Conservation (phyloP, 1,140 invertebrate species). For the Leptinotarsa texana region DNA sequence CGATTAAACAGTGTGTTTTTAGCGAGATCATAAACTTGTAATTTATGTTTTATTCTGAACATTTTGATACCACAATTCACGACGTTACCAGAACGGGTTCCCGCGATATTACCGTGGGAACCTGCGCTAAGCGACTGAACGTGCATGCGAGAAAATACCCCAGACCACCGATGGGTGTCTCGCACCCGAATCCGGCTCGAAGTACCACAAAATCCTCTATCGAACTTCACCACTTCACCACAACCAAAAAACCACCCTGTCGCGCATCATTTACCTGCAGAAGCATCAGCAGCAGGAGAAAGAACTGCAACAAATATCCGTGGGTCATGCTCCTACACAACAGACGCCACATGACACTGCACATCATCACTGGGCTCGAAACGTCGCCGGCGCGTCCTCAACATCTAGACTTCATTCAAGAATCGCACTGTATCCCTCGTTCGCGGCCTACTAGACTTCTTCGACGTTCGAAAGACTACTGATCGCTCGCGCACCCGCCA, state of each 20-base stretch:
- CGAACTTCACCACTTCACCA: background rate
- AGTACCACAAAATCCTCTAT: background rate
- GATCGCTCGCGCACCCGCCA: constrained; percentile 49
- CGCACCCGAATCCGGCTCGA: background rate
- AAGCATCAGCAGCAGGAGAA: constrained; percentile 55
- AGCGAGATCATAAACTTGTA: too few relatives aligned
- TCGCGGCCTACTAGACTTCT: constrained; percentile 11
- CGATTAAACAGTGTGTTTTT: too few relatives aligned
- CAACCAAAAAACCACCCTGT: background rate
- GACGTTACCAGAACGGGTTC: too few relatives aligned
- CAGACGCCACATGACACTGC: constrained; percentile 58
- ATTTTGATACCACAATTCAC: too few relatives aligned
- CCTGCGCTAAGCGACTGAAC: too few relatives aligned
- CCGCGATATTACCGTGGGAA: too few relatives aligned
- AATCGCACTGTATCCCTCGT: constrained; percentile 15
- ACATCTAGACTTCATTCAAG: constrained; percentile 28
- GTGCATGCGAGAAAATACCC: too few relatives aligned
- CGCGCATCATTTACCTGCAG: constrained; percentile 51
- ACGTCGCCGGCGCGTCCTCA: constrained; percentile 39
- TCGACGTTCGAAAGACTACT: constrained; percentile 49
- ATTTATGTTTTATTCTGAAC: too few relatives aligned
- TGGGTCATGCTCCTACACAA: constrained; percentile 59
- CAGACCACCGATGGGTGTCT: background rate
- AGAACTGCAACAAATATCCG: constrained; percentile 58
- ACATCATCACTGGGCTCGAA: constrained; percentile 53